Base-by-base conservation (phyloP, 2,797 vertebrate genomes). In the Etheostoma perlongum region DNA sequence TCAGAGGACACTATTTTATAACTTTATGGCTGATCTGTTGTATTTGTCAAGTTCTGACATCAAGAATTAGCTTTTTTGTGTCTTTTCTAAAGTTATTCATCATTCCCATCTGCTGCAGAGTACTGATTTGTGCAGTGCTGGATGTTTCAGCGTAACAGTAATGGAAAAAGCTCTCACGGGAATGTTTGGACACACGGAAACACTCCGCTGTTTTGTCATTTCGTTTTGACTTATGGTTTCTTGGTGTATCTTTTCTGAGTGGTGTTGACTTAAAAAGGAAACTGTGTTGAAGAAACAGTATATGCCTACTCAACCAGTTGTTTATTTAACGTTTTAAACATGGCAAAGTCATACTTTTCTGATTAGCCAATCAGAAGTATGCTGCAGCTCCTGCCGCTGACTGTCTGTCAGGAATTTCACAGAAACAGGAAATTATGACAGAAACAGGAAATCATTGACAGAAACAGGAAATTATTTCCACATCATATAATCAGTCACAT, bases 211-310 rank as follows among this genome's bases (percentile, higher is more conserved):
- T 89, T 90, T 89, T 87, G 85, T 90, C 86, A 65, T 88, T 83
- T 81, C 4, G 18, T 73, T 79, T 85, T 92, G 85, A 90, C 79
- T 85, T 86, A 87, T 82, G 74, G 67, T 54, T 63, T 61, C 83
- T 79, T 46, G 68, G 77, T 89, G 83, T 91, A 67, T 86, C 81
- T 87, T 91, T 78, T 53, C 82, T 82, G 81, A 91, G 84, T 89
- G 82, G 72, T 91, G 80, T 87, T 92, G 90, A 89, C 85, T 92
- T 90, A 87, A 90, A 90, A 89, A 88, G 85, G 86, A 88, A 89
- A 83, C 68, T 11, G 40, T 62, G 78, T 71, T 44, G 55, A 81
- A 70, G 81, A 87, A 87, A 79, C 64, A 84, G 83, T 81, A 77
- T 83, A 62, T 77, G 72, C 42, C 67, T 25, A 23, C 72, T 88